Evolutionary conservation across 2,113 vertebrate genomes (phyloP).

Genomic region (Zosterops pallidus): DNA sequence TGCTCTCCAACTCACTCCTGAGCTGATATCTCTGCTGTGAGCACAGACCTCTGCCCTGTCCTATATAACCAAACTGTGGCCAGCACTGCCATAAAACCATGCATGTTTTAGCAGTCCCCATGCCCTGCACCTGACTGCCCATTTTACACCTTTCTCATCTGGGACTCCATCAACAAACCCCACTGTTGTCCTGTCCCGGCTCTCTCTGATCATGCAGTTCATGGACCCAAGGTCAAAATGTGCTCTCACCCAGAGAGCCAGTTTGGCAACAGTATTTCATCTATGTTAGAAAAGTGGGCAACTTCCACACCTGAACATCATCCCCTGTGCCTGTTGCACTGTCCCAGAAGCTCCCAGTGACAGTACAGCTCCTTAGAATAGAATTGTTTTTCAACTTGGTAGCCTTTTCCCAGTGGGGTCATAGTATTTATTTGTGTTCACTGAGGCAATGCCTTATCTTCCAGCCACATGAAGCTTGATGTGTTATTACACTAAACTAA

Average conservation of each 20-base stretch:
- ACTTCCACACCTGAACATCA: neutral
- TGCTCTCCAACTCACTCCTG: neutral
- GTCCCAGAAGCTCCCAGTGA: neutral
- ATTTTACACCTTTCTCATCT: neutral
- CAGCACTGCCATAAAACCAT: neutral
- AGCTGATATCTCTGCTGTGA: neutral
- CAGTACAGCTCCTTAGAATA: neutral
- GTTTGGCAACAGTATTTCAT: neutral
- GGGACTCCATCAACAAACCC: neutral
- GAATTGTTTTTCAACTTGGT: neutral
- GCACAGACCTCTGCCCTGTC: neutral
- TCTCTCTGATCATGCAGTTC: neutral
- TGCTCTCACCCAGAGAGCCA: neutral
- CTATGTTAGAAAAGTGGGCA: neutral
- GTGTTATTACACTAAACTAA: neutral
- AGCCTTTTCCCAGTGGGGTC: neutral
- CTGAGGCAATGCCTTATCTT: neutral
- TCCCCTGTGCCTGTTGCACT: neutral
- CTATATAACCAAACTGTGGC: fast-evolving
- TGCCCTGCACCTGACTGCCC: too few relatives aligned
- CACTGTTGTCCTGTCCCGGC: neutral
- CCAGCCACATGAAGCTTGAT: neutral
- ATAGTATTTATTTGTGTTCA: neutral
- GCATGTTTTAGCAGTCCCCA: neutral
- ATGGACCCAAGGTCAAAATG: neutral